phyloP scores from a whole-genome alignment of 2,797 vertebrate species.

The Mus spretus region DNA sequence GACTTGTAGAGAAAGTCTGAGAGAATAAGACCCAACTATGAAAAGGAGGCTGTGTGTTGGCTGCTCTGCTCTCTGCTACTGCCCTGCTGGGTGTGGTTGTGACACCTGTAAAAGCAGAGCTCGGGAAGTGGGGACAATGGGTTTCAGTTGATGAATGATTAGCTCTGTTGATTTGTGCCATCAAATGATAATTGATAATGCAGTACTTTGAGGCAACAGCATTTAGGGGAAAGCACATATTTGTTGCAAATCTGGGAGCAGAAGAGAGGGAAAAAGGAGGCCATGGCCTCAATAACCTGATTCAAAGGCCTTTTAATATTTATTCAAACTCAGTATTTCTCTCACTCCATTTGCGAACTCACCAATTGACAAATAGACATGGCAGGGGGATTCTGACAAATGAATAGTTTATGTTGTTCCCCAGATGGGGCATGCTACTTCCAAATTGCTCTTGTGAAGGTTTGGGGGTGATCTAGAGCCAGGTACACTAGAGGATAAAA shows the following conservation, averaged over 20 bases:
- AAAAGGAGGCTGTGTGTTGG: not conserved
- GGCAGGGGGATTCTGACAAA: not conserved
- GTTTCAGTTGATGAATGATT: not conserved
- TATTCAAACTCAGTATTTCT: slow-evolving; percentile 15
- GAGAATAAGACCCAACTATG: not conserved
- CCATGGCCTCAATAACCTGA: too few species aligned
- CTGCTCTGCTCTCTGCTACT: not conserved
- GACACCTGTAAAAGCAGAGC: not conserved
- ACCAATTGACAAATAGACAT: not conserved
- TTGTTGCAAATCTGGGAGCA: not conserved
- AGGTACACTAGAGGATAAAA: not conserved
- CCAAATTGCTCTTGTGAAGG: not conserved
- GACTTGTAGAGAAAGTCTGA: slow-evolving; percentile 6
- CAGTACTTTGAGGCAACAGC: not conserved
- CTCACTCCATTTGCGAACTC: slow-evolving; percentile 27
- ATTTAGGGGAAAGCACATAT: not conserved
- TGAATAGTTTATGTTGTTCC: not conserved
- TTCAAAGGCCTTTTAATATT: not conserved
- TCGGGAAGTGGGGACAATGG: not conserved
- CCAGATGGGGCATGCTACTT: not conserved
- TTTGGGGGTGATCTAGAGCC: not conserved
- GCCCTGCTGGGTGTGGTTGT: not conserved
- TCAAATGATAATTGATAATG: not conserved
- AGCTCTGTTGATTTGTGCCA: not conserved
- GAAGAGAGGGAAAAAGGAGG: not conserved